phyloP scores from a whole-genome alignment of 2,888 invertebrate genomes.

The Oligia fasciuncula region DNA sequence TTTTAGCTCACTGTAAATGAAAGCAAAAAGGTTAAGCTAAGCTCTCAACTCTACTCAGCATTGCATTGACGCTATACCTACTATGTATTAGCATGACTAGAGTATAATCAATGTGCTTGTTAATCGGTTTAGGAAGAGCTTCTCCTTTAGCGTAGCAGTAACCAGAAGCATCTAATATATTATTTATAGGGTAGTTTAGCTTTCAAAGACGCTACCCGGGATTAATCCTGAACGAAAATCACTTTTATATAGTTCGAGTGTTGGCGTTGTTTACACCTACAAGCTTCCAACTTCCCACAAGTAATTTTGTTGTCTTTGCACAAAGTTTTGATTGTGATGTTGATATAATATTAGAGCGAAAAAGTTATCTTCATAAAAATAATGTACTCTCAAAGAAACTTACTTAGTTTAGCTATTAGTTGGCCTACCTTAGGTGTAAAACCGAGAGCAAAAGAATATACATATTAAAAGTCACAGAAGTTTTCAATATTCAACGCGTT shows the following conservation, averaged over 20 bases:
- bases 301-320: slow-evolving; percentile 17
- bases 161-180: slow-evolving; percentile 51
- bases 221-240: slow-evolving; percentile 43
- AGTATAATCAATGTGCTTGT: slow-evolving; percentile 58
- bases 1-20: slow-evolving; percentile 4
- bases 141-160: slow-evolving; percentile 38
- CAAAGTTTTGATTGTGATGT: slow-evolving; percentile 25
- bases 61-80: slow-evolving; percentile 11
- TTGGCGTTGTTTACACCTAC: slow-evolving; percentile 17
- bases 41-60: background rate
- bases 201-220: slow-evolving; percentile 22
- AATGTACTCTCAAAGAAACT: background rate
- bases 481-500: slow-evolving; percentile 29
- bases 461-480: background rate
- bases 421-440: slow-evolving; percentile 9
- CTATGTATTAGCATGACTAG: slow-evolving; percentile 31
- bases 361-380: background rate
- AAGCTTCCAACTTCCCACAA: slow-evolving; percentile 7
- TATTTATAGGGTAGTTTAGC: slow-evolving; percentile 53
- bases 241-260: slow-evolving; percentile 30
- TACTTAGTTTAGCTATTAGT: slow-evolving; percentile 1
- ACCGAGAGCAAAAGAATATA: background rate
- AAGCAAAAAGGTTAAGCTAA: background rate
- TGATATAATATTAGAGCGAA: slow-evolving; percentile 9
- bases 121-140: slow-evolving; percentile 55